A percentile compares a stretch with the other conserved stretches of the same genome.
phyloP scores from a whole-genome alignment of 2,888 invertebrate species.

The Pheosia tremula region DNA sequence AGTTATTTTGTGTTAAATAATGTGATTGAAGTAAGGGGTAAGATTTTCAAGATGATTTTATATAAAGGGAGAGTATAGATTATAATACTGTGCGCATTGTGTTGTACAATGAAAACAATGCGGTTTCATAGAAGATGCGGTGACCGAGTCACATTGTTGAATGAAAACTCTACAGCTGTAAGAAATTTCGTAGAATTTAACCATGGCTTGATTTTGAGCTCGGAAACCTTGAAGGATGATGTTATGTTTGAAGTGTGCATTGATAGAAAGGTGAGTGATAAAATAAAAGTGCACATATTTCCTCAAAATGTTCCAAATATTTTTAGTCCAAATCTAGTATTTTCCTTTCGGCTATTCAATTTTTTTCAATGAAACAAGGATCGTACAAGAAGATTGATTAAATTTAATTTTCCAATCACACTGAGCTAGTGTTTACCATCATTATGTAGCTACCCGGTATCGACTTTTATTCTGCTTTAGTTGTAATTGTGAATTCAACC shows the following conservation, averaged over 20 bases:
- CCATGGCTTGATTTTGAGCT: slow-evolving; percentile 94
- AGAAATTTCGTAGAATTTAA: slow-evolving; percentile 93
- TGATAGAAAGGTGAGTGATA: slow-evolving; percentile 91
- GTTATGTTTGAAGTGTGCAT: slow-evolving; percentile 94
- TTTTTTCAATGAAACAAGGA: too few relatives aligned
- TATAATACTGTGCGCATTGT: slow-evolving; percentile 23
- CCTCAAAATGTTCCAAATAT: neutral
- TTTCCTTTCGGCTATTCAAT: too few relatives aligned
- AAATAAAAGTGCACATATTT: slow-evolving; percentile 12
- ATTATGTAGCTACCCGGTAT: too few relatives aligned
- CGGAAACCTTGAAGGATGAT: slow-evolving; percentile 91
- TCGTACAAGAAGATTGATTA: too few relatives aligned
- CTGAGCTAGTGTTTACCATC: too few relatives aligned
- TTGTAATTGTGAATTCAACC: too few relatives aligned
- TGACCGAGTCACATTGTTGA: slow-evolving; percentile 92
- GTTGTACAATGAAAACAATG: slow-evolving; percentile 60
- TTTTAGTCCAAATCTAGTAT: too few relatives aligned
- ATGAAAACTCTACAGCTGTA: slow-evolving; percentile 92
- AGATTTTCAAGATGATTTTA: slow-evolving; percentile 33
- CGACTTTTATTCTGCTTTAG: too few relatives aligned
- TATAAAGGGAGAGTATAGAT: slow-evolving; percentile 28
- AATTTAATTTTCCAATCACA: too few relatives aligned
- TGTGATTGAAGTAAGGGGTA: slow-evolving; percentile 27
- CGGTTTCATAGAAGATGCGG: slow-evolving; percentile 93
- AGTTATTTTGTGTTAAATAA: slow-evolving; percentile 32